These are phyloP conservation scores for Aricia agestis DNA, from an alignment of 1,140 invertebrate genomes.

Conservation along the genomic window DNA sequence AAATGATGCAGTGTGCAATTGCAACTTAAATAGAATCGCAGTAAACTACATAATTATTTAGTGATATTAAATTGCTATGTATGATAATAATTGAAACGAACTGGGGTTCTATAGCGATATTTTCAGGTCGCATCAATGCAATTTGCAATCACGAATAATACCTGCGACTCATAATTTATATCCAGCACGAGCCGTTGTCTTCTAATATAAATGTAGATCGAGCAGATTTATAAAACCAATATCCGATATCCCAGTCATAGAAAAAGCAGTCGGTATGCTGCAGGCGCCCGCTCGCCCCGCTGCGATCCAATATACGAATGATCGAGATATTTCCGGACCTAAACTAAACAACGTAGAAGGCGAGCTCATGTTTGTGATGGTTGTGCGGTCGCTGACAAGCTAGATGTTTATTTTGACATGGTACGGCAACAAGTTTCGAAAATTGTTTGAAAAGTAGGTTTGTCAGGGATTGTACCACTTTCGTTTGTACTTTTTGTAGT, in stretches of 20 bases:
- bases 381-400: background rate
- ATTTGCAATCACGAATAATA: background rate
- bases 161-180: background rate
- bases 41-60: too few species aligned
- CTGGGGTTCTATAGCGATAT: too few species aligned
- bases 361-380: background rate
- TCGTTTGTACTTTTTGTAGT: too few species aligned
- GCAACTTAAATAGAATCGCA: too few species aligned
- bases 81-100: too few species aligned
- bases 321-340: background rate
- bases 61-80: too few species aligned
- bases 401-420: too few species aligned
- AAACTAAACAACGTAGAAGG: background rate
- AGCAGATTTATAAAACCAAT: slow-evolving; percentile 1
- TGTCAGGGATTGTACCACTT: too few species aligned
- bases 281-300: background rate
- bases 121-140: too few species aligned
- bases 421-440: too few species aligned
- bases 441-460: too few species aligned
- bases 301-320: background rate
- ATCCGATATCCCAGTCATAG: background rate
- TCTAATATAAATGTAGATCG: slow-evolving; percentile 1
- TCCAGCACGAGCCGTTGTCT: background rate
- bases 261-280: background rate
- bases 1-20: too few species aligned